Base-by-base conservation (phyloP, 2,888 invertebrate genomes). In the Limenitis camilla region DNA sequence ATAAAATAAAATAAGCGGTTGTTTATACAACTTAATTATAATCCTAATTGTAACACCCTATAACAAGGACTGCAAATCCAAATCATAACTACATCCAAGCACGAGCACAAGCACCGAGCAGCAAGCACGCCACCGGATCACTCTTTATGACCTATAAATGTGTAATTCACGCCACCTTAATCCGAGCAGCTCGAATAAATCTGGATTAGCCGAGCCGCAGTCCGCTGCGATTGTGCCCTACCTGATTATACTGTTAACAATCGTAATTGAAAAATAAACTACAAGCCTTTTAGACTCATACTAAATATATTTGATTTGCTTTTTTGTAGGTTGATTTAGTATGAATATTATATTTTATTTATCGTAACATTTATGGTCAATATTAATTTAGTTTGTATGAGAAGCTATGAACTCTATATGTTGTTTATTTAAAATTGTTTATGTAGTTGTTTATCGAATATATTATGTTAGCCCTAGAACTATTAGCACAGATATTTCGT, bases 91-190 rank as follows among this genome's bases (percentile, higher is more conserved):
- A 81, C 76, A 81, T 75, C 72, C 76, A 65, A 68, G 75, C 81
- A 81, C 81, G 19, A 19, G 19, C 19, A 19, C 19, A 19, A 19
- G 19, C 19, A 1, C 19, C 19, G 19, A 19, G 19, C 19, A 19
- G 19, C 19, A 58, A 70, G 72, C 76, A 72, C 77, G 80, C 84
- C 83, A 83, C 83, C 76, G 82, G 85, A 86, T 86, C 86, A 84
- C 78, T 86, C 84, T 87, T 86, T 85, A 87, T 81, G 83, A 85
- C 81, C 84, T 87, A 85, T 85, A 85, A 84, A 87, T 77, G 85
- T 83, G 84, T 86, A 86, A 86, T 86, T 87, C 85, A 84, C 84
- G 84, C 85, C 81, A 76, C 82, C 83, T 87, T 87, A 87, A 87
- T 87, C 87, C 85, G 78, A 72, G 67, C 81, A 79, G 82, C 73